Evolutionary conservation across 2,888 invertebrate species (phyloP), one percentile per base, ranked within the genome.

Genomic region (Cheilosia grossa): DNA sequence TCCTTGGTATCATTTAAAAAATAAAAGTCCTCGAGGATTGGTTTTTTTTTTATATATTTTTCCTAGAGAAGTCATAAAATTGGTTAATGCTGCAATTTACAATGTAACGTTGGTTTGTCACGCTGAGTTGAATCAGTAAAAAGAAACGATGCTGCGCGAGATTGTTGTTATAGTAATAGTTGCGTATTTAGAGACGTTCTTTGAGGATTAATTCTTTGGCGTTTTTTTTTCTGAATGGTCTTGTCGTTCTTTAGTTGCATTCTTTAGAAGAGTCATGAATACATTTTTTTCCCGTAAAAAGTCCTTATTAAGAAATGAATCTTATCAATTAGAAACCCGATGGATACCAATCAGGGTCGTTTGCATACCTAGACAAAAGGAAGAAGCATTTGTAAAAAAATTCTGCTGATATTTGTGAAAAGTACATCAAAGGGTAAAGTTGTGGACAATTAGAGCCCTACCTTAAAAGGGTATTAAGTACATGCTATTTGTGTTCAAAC

Each of bases 161-260:
- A 59, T 42, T 72, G 72, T 72, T 63, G 72, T 63, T 53, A 53
- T 72, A 53, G 61, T 44, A 30, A 72, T 61, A 51, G 49, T 15
- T 44, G 19, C n/a, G 37, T 10, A 37, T 33, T 58, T 15, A 9
- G 13, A 7, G 21, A 27, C 24, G 19, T 30, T 56, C 19, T 67
- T 54, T 30, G 21, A 56, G 44, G 19, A 67, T 30, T 54, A 58
- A 30, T 47, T 58, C 15, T 40, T 70, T 70, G 49, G 40, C 44
- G 42, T 15, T 5, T 33, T 44, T 44, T 19, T 30, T 4, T 19
- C 6, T 27, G 42, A 3, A 40, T 37, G 27, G 2, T 5, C 9
- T 10, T 24, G 10, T 51, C 0, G 27, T 30, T 7, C 13, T 10
- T 13, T 37, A 37, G 13, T 4, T 37, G 13, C 3, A 37, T 37